Conservation (phyloP, 2,888 invertebrate genomes). For the Microctonus brassicae region DNA sequence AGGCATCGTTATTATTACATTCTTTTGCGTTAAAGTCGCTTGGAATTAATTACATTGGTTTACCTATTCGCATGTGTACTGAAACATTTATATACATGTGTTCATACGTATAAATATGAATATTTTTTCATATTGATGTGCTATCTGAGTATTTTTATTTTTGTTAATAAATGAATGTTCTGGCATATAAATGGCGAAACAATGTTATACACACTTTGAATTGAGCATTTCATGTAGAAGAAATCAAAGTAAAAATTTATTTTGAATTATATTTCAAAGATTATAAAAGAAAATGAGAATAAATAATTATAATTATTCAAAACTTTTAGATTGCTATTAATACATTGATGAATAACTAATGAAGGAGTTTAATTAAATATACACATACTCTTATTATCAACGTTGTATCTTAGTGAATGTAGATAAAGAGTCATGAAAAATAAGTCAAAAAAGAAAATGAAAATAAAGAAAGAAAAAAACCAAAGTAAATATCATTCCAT, state of each 20-base stretch:
- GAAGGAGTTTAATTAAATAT: too few relatives aligned
- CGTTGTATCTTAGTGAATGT: too few relatives aligned
- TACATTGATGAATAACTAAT: too few relatives aligned
- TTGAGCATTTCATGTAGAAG: too few relatives aligned
- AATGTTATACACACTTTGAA: too few relatives aligned
- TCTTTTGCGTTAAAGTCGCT: conserved; percentile 58
- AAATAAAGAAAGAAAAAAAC: not conserved
- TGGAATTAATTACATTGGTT: conserved; percentile 54
- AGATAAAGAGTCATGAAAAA: too few relatives aligned
- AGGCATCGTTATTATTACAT: conserved; percentile 57
- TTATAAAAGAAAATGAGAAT: too few relatives aligned
- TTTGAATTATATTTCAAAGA: too few relatives aligned
- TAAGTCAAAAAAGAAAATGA: not conserved
- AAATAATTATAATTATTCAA: too few relatives aligned
- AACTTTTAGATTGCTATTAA: too few relatives aligned
- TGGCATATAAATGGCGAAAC: not conserved
- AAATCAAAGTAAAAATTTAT: too few relatives aligned
- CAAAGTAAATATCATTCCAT: conserved; percentile 11
- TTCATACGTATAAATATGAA: not conserved
- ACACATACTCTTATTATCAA: too few relatives aligned
- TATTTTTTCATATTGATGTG: not conserved
- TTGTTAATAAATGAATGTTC: not conserved
- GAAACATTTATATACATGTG: not conserved
- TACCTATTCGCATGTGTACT: not conserved
- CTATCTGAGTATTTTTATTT: conserved; percentile 1